Evolutionary conservation across 2,888 invertebrate genomes (phyloP).

Genomic region (Rhorus exstirpatorius): DNA sequence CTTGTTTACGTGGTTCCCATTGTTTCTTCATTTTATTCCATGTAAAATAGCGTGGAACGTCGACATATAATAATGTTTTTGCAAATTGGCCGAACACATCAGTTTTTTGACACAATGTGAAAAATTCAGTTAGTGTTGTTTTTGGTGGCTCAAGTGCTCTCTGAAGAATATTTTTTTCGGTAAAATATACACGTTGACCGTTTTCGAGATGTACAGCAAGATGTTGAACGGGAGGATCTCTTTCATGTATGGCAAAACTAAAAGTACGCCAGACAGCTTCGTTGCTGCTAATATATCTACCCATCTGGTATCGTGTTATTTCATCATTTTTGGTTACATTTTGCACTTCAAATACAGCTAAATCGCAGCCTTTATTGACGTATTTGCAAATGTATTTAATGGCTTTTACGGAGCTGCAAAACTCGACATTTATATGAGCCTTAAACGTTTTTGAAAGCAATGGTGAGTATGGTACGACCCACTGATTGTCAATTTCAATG

Average conservation of each 20-base stretch:
- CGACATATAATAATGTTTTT: too few species aligned
- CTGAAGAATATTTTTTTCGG: too few species aligned
- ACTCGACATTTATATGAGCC: constrained; percentile 44
- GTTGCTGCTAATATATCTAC: constrained; percentile 76
- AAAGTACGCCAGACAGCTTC: constrained; percentile 78
- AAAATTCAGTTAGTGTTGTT: constrained; percentile 78
- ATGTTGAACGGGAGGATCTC: constrained; percentile 76
- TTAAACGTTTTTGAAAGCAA: constrained; percentile 22
- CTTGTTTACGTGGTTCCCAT: too few species aligned
- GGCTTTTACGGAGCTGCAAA: constrained; percentile 27
- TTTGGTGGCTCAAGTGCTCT: too few species aligned
- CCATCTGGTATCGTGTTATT: constrained; percentile 74
- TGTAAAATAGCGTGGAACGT: too few species aligned
- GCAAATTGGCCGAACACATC: too few species aligned
- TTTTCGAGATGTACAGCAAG: constrained; percentile 77
- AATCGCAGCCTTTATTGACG: constrained; percentile 9
- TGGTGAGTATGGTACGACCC: constrained; percentile 27
- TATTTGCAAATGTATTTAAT: constrained; percentile 56
- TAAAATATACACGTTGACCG: constrained; percentile 73
- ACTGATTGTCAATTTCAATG: constrained; percentile 35
- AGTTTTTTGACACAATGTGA: constrained; percentile 77
- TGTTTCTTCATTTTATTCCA: constrained; percentile 55
- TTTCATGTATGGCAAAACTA: constrained; percentile 75
- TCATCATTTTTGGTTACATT: constrained; percentile 68
- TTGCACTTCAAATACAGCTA: background rate